These are phyloP conservation scores for Drosophila sordidapex DNA, from an alignment of 2,888 invertebrate species.

Conservation along the genomic window DNA sequence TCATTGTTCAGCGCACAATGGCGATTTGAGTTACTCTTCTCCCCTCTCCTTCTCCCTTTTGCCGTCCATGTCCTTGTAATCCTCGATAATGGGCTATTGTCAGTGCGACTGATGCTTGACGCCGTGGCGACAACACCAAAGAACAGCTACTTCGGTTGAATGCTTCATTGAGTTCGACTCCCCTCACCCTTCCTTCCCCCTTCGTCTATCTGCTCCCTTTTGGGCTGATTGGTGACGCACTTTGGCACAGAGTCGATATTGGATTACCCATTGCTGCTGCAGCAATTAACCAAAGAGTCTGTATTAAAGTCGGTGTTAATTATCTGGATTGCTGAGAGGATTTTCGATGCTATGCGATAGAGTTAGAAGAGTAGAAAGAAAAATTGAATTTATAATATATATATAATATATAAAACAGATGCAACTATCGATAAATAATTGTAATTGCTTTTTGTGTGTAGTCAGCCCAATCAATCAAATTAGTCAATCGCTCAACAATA, in stretches of 20 bases:
- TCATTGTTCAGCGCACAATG: conserved; percentile 66
- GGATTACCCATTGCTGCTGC: conserved; percentile 36
- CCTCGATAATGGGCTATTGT: conserved; percentile 76
- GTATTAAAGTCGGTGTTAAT: conserved; percentile 41
- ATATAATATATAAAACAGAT: too few species aligned
- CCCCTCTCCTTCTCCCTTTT: background rate
- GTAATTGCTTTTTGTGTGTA: background rate
- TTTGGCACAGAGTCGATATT: conserved; percentile 23
- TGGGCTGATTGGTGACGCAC: conserved; percentile 52
- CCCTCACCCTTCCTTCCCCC: background rate
- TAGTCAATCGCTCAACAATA: conserved; percentile 15
- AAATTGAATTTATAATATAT: background rate
- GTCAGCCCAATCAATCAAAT: background rate
- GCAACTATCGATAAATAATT: conserved; percentile 16
- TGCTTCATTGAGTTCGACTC: conserved; percentile 11
- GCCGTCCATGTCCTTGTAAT: conserved; percentile 60
- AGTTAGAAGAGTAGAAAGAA: background rate
- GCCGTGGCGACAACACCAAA: conserved; percentile 28
- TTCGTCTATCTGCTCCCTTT: conserved; percentile 3
- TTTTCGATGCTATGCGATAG: conserved; percentile 2
- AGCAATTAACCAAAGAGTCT: conserved; percentile 46
- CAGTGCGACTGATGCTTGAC: conserved; percentile 56
- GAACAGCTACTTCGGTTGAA: conserved; percentile 43
- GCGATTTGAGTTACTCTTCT: conserved; percentile 47
- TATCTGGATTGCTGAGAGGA: conserved; percentile 1